Conservation (phyloP, 2,113 vertebrate genomes). For the Anguilla rostrata region DNA sequence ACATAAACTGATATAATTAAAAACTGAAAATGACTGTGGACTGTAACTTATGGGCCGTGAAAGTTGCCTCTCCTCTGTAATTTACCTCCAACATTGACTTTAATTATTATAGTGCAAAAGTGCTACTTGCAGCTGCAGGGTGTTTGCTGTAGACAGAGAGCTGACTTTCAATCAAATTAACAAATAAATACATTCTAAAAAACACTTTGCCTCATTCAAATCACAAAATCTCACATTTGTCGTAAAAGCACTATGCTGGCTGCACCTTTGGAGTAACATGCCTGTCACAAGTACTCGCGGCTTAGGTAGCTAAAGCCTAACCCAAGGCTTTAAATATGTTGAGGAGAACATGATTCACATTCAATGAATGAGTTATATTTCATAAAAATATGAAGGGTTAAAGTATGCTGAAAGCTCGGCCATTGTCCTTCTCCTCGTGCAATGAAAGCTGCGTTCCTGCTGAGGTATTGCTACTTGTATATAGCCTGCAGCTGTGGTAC, state of each 20-base stretch:
- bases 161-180: not conserved
- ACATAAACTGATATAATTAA: not conserved
- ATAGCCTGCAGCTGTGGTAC: not conserved
- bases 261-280: not conserved
- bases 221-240: not conserved
- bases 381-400: not conserved
- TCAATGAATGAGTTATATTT: not conserved
- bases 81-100: not conserved
- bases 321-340: not conserved
- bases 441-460: not conserved
- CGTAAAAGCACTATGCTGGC: too few relatives aligned
- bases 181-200: not conserved
- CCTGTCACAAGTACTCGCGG: not conserved
- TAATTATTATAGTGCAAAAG: not conserved
- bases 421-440: too few relatives aligned
- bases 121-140: not conserved
- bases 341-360: not conserved
- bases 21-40: not conserved
- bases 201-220: not conserved
- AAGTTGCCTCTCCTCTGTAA: not conserved
- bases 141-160: not conserved
- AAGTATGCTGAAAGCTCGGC: not conserved
- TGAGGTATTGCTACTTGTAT: not conserved
- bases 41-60: not conserved
- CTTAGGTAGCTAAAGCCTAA: not conserved